Evolutionary conservation across 2,888 invertebrate species (phyloP).

Genomic region (Tholera decimalis): DNA sequence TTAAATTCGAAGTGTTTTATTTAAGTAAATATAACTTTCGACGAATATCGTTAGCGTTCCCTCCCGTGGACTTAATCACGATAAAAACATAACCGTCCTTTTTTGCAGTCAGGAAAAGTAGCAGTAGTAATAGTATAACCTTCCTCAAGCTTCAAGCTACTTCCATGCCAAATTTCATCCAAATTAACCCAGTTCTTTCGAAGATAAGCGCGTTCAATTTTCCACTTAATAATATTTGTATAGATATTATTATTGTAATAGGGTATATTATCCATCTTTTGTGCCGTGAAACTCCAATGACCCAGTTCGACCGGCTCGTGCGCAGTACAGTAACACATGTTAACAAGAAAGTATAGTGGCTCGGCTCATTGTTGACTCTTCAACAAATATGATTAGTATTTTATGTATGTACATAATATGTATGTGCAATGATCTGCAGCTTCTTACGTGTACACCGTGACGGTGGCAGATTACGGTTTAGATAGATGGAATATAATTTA

Average conservation of each 20-base stretch:
- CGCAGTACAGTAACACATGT: slow-evolving; percentile 37
- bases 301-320: slow-evolving; percentile 50
- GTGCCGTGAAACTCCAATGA: slow-evolving; percentile 43
- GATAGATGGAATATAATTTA: not conserved
- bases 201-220: too few relatives aligned
- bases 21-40: too few relatives aligned
- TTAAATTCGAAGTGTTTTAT: too few relatives aligned
- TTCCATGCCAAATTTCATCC: too few relatives aligned
- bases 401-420: slow-evolving; percentile 16
- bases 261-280: slow-evolving; percentile 38
- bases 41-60: too few relatives aligned
- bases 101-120: not conserved
- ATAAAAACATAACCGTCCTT: too few relatives aligned
- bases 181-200: too few relatives aligned
- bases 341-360: slow-evolving; percentile 54
- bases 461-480: slow-evolving; percentile 5
- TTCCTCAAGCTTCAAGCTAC: too few relatives aligned
- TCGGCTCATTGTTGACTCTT: slow-evolving; percentile 39
- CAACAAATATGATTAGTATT: slow-evolving; percentile 49
- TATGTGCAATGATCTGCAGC: slow-evolving; percentile 31
- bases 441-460: not conserved
- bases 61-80: too few relatives aligned
- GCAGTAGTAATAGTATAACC: not conserved
- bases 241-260: slow-evolving; percentile 46
- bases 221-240: too few relatives aligned